Base-by-base conservation (phyloP, 2,888 invertebrate genomes). In the Dysmachus trigonus region DNA sequence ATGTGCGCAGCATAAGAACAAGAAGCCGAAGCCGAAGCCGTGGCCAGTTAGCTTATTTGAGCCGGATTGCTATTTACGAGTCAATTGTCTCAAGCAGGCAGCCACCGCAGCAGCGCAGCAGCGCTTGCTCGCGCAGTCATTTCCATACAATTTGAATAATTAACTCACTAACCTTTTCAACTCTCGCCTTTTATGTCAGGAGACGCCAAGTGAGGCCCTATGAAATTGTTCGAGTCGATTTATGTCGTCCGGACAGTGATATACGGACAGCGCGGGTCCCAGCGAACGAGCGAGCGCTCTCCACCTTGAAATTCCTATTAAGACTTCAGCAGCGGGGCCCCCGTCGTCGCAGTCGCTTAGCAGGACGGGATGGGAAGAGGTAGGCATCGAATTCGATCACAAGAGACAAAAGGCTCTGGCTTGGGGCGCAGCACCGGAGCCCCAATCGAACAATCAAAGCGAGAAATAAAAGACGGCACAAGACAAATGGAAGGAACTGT, bases 401-500 rank as follows among this genome's bases (percentile, higher is more conserved):
- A 30, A 10, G 22, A 77, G n/a, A 35, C 33, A 76, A 77, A 77
- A 41, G 47, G 47, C 47, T 51, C n/a, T 51, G 47, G 31, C 5
- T 13, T 51, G n/a, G n/a, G 47, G 22, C 27, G 22, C 62, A 62
- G 62, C 13, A 22, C 0, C 62, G 10, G 62, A 35, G 71, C 77
- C 35, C 33, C 76, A 85, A 85, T 85, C 85, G 85, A 85, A 79
- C 83, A 83, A 83, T 83, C 72, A 72, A 72, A 72, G 38, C 72
- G 31, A 72, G 33, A 41, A 41, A 72, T 38, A 22, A 72, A 72
- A 83, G 38, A 38, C 72, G 38, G 18, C 83, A 85, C 87, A 86
- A 88, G 88, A 89, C 88, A 88, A 88, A 89, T 88, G 88, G 88
- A 88, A 88, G 88, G 88, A 89, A 89, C 88, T 89, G 89, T 89